Evolutionary conservation across 2,113 vertebrate species (phyloP), one percentile per base, ranked within the genome.

Genomic region (Poicephalus gulielmi): DNA sequence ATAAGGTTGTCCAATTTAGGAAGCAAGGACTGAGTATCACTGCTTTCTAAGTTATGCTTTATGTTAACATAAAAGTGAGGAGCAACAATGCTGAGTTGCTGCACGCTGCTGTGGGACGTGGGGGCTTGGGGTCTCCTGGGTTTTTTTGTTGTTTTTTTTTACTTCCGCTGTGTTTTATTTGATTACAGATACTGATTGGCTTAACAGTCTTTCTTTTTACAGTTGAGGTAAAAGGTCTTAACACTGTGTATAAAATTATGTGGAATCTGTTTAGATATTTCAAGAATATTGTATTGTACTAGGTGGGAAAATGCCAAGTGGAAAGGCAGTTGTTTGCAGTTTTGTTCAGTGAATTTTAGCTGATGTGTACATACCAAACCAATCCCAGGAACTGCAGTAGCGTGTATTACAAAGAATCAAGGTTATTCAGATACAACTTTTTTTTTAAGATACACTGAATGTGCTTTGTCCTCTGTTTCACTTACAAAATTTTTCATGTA

Each of bases 381-480:
- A 88, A 79, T 64, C 92, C 41, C 84, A 81, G 90, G 83, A 96
- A 67, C 88, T 92, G 67, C 75, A 94, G 83, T 82, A 94, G 46
- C 18, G 1, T 94, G 59, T 96, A 25, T 90, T 91, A 83, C 62
- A 91, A 85, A 86, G 91, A 91, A 88, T 81, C 79, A 86, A 95
- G 64, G 53, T 89, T 91, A 94, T 89, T 92, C 95, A 59, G 88
- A 94, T 88, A 28, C 60, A 62, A 16, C n/a, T 91, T 82, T 75
- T 83, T 95, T 84, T 95, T 64, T 94, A 78, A 96, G 70, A 76
- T 86, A 79, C 71, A 93, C 88, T 83, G 49, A 77, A 95, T 92
- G 70, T 90, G 90, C 91, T 96, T 95, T 92, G 88, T 84, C 37
- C 43, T 95, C 62, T 90, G 92, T 98, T 97, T 95, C 80, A 92